These are phyloP conservation scores for Stomorhina lunata DNA, from an alignment of 2,888 invertebrate genomes.

Conservation along the genomic window DNA sequence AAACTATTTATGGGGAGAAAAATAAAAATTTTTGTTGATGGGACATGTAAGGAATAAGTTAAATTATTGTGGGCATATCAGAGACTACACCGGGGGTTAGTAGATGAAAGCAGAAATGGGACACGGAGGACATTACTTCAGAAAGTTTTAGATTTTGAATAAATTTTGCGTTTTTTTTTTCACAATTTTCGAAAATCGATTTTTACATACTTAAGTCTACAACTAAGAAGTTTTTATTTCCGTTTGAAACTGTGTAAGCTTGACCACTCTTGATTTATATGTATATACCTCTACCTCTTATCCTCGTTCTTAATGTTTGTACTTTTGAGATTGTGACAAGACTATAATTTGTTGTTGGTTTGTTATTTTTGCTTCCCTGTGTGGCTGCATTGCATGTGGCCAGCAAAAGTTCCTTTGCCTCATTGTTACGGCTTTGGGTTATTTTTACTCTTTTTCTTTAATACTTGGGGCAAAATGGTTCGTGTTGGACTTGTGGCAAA, in stretches of 20 bases:
- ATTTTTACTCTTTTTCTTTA: background rate
- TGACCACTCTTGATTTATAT: constrained; percentile 3
- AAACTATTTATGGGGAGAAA: constrained; percentile 22
- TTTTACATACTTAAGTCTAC: too few species aligned
- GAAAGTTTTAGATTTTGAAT: too few species aligned
- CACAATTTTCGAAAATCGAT: too few species aligned
- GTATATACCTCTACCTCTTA: background rate
- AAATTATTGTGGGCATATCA: too few species aligned
- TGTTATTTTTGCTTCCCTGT: background rate
- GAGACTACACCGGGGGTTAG: too few species aligned
- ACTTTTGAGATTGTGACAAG: constrained; percentile 11
- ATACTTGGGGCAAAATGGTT: background rate
- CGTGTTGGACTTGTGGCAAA: constrained; percentile 27
- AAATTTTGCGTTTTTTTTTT: too few species aligned
- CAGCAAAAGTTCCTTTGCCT: constrained; percentile 34
- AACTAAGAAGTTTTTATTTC: too few species aligned
- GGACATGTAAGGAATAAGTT: background rate
- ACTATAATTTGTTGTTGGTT: constrained; percentile 40
- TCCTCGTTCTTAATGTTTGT: background rate
- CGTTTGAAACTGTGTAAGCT: constrained; percentile 21
- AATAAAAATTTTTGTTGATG: background rate
- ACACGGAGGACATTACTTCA: too few species aligned
- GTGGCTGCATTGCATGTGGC: constrained; percentile 10
- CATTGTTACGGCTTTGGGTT: constrained; percentile 20
- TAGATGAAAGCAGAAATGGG: too few species aligned